Base-by-base conservation (phyloP, 1,140 invertebrate genomes). In the Trichomalopsis sarcophagae region DNA sequence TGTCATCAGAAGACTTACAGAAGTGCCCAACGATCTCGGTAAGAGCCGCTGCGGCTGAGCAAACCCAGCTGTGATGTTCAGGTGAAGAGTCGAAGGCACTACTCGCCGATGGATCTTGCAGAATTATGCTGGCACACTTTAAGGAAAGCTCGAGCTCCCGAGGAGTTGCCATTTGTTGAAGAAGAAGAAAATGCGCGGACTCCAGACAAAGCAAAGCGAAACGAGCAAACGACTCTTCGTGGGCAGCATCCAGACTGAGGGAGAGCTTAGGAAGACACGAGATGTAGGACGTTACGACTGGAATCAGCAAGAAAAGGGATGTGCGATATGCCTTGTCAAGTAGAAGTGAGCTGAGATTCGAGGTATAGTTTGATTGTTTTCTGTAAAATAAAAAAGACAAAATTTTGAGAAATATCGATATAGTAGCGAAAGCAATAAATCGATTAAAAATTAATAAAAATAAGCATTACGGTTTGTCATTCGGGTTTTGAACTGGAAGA, bases 141-240 rank as follows among this genome's bases (percentile, higher is more conserved):
- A 95, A 77, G 5, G 89, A 83, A 0, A 91, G 23, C 13, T 92
- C 88, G 21, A 93, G 81, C 73, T 92, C 89, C 10, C 88, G 84
- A 4, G 78, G 81, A 88, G 10, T 14, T 84, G 9, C 69, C 87
- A 17, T 78, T 2, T 82, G 86, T 11, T 87, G 76, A 1, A 89
- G 50, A 11, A 94, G 85, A 71, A 93, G 91, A 90, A 90, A 93
- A 36, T 91, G 91, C 10, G 90, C 89, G 80, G 94, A 93, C 91
- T 96, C 95, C 30, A 96, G 89, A 87, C 94, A 95, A 0, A 96
- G 84, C 3, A 95, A 90, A 77, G 93, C 93, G 89, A 96, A 96
- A 87, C 94, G 93, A 0, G 94, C 93, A 2, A 96, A 91, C 94
- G 84, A 62, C 21, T 94, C 93, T 21, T 91, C 90, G 6, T 87